Base-by-base conservation (phyloP, 2,888 invertebrate species). In the Apamea epomidion region DNA sequence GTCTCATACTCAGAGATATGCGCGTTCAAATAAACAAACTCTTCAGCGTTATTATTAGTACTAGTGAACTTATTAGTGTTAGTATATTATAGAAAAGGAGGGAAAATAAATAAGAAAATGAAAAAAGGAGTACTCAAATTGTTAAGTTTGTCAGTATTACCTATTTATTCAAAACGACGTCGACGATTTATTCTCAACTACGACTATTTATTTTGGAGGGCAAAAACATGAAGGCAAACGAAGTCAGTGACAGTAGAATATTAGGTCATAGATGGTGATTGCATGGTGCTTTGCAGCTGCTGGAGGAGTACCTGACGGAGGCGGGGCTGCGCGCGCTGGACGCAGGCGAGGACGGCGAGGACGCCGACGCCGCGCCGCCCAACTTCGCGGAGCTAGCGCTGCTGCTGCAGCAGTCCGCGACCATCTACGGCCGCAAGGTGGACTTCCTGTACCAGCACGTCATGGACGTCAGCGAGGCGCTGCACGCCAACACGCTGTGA, bases 311-410 rank as follows among this genome's bases (percentile, higher is more conserved):
- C 95, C 95, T 97, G 94, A 97, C 96, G 94, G 96, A 97, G 91
- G 95, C 97, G 87, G 95, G 96, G 1, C 92, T 96, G 80, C 95
- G 91, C 86, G 95, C 94, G 84, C 91, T 95, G 81, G 95, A 92
- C 64, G 92, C 89, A 74, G 91, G 87, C 69, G 93, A n/a, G 6
- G 65, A 51, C 72, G 65, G 29, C 14, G 32, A 58, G 48, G 54
- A 37, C 32, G 74, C 29, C 14, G 85, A 16, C 18, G 65, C 54
- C 29, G 80, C 70, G 42, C 80, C 86, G 67, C 97, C 97, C 91
- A 98, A 98, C 94, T 98, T 98, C 96, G 97, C 98, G 1, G 98
- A 98, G 95, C 98, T 98, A 80, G 98, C 98, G n/a, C 93, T 98
- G 88, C 95, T 99, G 83, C 94, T 99, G 87, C 98, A 98, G 95